phyloP scores from a whole-genome alignment of 2,113 vertebrate genomes.

The Azemiops feae region DNA sequence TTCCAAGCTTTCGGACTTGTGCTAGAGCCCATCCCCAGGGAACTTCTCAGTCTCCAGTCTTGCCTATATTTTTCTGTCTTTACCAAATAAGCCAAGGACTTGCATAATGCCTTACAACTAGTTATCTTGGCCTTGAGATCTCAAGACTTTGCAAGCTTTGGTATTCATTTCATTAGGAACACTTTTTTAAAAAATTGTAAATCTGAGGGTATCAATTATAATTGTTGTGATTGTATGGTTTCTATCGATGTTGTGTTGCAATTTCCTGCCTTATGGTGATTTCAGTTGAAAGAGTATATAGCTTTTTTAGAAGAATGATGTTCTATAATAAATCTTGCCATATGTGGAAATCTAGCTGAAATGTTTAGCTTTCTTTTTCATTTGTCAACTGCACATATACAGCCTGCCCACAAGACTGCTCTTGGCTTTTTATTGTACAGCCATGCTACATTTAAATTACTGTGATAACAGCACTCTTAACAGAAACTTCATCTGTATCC shows the following conservation, averaged over 20 bases:
- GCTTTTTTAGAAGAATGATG: slow-evolving; percentile 40
- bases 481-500: neutral
- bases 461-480: neutral
- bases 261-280: neutral
- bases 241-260: neutral
- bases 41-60: neutral
- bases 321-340: slow-evolving; percentile 38
- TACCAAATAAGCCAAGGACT: slow-evolving; percentile 39
- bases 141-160: neutral
- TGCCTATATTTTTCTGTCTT: slow-evolving; percentile 13
- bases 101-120: slow-evolving; percentile 45
- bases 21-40: no score
- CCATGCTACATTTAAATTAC: neutral
- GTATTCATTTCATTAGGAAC: neutral
- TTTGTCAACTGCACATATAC: neutral
- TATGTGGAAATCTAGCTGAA: neutral
- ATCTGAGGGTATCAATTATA: neutral
- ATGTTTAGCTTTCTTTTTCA: neutral
- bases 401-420: neutral
- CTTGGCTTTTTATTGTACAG: neutral
- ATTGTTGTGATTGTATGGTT: neutral
- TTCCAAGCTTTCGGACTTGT: no score
- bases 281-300: slow-evolving; percentile 48
- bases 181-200: neutral
- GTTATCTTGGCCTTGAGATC: neutral